phyloP scores from a whole-genome alignment of 2,888 invertebrate genomes.

The Lottia gigantea region DNA sequence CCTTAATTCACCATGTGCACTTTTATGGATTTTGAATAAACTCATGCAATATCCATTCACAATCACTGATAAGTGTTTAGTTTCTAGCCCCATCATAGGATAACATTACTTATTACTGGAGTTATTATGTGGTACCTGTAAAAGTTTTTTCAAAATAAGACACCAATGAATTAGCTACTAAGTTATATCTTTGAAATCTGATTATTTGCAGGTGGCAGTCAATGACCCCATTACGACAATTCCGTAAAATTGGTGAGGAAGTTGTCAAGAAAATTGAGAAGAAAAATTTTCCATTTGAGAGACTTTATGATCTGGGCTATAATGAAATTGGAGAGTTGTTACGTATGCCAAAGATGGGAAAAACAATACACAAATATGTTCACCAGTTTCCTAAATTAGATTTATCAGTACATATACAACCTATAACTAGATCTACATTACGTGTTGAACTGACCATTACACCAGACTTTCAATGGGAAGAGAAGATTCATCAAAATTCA shows the following conservation, averaged over 20 bases:
- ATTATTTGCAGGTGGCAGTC: slow-evolving; percentile 83
- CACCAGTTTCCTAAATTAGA: slow-evolving; percentile 95
- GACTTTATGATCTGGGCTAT: slow-evolving; percentile 94
- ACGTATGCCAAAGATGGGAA: slow-evolving; percentile 88
- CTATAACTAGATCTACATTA: slow-evolving; percentile 88
- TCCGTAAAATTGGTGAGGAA: slow-evolving; percentile 96
- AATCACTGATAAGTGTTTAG: too few relatives aligned
- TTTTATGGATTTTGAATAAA: too few relatives aligned
- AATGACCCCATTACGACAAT: slow-evolving; percentile 97
- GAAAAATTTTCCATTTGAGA: slow-evolving; percentile 77
- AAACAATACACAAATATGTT: slow-evolving; percentile 91
- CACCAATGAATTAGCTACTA: too few relatives aligned
- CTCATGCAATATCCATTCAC: too few relatives aligned
- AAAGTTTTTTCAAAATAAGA: too few relatives aligned
- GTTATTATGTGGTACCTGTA: too few relatives aligned
- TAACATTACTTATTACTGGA: too few relatives aligned
- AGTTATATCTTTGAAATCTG: neutral
- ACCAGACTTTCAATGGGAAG: slow-evolving; percentile 99
- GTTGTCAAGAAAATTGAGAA: slow-evolving; percentile 97
- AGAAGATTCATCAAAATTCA: slow-evolving; percentile 82
- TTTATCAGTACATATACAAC: slow-evolving; percentile 95
- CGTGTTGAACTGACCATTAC: slow-evolving; percentile 96
- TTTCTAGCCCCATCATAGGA: too few relatives aligned
- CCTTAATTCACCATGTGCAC: too few relatives aligned
- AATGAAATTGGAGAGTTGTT: slow-evolving; percentile 96